These are phyloP conservation scores for Sprattus sprattus DNA, from an alignment of 2,113 vertebrate species.

Conservation along the genomic window DNA sequence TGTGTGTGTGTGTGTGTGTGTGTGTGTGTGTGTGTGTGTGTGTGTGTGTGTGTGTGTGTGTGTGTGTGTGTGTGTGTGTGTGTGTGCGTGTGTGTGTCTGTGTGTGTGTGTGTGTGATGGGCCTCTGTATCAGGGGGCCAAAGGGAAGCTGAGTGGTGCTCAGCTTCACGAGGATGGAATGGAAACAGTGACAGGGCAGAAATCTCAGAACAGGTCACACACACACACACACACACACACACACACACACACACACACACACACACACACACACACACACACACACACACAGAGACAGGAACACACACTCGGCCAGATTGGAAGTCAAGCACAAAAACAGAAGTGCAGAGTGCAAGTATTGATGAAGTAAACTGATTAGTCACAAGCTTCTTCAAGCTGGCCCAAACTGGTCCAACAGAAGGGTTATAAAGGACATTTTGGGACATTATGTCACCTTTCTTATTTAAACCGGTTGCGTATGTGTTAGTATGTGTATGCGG, in stretches of 20 bases:
- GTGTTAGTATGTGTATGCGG: neutral
- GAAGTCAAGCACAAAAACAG: slow-evolving; percentile 16
- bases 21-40: too few species aligned
- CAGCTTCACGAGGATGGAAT: slow-evolving; percentile 15
- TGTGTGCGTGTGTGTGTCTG: neutral
- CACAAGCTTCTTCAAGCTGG: neutral
- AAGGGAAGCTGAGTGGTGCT: slow-evolving; percentile 4
- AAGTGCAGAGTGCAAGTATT: neutral
- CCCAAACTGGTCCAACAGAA: neutral
- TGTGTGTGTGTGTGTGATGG: neutral
- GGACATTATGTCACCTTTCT: slow-evolving; percentile 33
- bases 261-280: too few species aligned
- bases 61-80: neutral
- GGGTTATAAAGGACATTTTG: neutral
- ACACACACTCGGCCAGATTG: neutral
- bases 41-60: too few species aligned
- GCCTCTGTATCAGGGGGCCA: slow-evolving; percentile 3
- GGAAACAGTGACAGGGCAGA: slow-evolving; percentile 43
- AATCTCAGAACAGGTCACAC: slow-evolving; percentile 16
- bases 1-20: too few species aligned
- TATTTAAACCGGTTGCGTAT: neutral
- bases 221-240: neutral
- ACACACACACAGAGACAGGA: neutral
- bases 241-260: slow-evolving; percentile 6
- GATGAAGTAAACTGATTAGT: slow-evolving; percentile 1